phyloP scores from a whole-genome alignment of 2,797 vertebrate species.

The Mareca penelope region DNA sequence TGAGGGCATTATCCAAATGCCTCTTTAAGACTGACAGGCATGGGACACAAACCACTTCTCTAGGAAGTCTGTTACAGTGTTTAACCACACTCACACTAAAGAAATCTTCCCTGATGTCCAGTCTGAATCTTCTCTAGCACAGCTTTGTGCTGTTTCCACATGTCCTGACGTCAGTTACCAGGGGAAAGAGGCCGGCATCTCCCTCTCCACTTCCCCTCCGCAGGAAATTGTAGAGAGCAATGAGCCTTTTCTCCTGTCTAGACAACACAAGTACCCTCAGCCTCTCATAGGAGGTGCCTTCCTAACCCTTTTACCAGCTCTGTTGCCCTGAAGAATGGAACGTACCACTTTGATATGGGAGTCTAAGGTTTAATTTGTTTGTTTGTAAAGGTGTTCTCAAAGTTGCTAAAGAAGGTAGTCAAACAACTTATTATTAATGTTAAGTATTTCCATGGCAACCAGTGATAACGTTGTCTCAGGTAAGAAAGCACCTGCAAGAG shows the following conservation, averaged over 20 bases:
- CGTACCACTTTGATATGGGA: background rate
- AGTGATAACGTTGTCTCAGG: background rate
- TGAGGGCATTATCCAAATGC: background rate
- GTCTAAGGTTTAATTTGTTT: conserved; percentile 2
- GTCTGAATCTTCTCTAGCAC: background rate
- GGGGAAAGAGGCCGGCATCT: background rate
- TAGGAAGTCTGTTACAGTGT: background rate
- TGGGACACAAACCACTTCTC: background rate
- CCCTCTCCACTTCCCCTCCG: background rate
- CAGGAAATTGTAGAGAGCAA: background rate
- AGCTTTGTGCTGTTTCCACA: background rate
- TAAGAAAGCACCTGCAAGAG: conserved; percentile 18
- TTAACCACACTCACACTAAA: background rate
- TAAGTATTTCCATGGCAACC: conserved; percentile 16
- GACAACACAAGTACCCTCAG: background rate
- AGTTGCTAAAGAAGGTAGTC: background rate
- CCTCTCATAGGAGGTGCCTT: background rate
- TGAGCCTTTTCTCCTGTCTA: background rate
- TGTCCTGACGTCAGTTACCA: background rate
- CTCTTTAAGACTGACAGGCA: background rate
- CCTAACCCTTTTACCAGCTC: background rate
- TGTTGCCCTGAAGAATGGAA: background rate
- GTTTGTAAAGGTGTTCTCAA: background rate
- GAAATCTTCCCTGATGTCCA: background rate
- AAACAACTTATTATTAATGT: background rate